Evolutionary conservation across 2,888 invertebrate genomes (phyloP).

Genomic region (Chirona hameri): DNA sequence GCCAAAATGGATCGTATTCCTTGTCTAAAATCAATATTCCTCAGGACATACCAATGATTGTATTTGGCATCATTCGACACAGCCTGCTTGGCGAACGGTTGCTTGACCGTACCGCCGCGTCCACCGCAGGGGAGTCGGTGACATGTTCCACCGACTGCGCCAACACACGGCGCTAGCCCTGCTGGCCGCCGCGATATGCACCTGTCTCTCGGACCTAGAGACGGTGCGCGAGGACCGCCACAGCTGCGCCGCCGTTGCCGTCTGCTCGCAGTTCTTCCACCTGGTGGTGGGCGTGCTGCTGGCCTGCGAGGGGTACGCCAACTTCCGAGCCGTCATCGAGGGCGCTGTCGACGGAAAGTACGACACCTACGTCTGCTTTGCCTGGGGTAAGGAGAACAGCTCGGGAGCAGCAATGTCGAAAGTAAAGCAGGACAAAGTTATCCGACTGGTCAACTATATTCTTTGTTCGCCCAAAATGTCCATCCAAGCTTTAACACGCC

Average conservation of each 20-base stretch:
- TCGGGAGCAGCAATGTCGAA: background rate
- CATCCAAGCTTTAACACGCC: too few relatives aligned
- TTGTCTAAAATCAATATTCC: too few relatives aligned
- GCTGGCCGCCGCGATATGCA: slow-evolving; percentile 38
- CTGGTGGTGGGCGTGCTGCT: slow-evolving; percentile 35
- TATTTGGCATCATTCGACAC: too few relatives aligned
- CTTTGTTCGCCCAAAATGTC: too few relatives aligned
- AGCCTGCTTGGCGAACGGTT: too few relatives aligned
- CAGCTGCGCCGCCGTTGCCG: slow-evolving; percentile 37
- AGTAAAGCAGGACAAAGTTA: too few relatives aligned
- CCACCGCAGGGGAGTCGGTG: background rate
- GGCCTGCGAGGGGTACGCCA: slow-evolving; percentile 30
- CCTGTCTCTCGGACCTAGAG: slow-evolving; percentile 41
- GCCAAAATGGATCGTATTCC: too few relatives aligned
- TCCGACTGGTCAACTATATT: too few relatives aligned
- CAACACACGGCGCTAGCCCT: background rate
- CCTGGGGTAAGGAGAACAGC: background rate
- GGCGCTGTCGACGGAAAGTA: background rate
- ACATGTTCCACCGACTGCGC: background rate
- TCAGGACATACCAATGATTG: too few relatives aligned
- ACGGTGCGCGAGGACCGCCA: slow-evolving; percentile 37
- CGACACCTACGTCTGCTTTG: background rate
- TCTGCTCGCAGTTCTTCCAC: slow-evolving; percentile 38
- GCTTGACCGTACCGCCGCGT: too few relatives aligned
- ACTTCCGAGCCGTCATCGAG: background rate